Percentiles rank a stretch among this genome's conserved stretches.
Evolutionary conservation across 2,888 invertebrate species (phyloP).

Genomic region (Melitaea athalia): DNA sequence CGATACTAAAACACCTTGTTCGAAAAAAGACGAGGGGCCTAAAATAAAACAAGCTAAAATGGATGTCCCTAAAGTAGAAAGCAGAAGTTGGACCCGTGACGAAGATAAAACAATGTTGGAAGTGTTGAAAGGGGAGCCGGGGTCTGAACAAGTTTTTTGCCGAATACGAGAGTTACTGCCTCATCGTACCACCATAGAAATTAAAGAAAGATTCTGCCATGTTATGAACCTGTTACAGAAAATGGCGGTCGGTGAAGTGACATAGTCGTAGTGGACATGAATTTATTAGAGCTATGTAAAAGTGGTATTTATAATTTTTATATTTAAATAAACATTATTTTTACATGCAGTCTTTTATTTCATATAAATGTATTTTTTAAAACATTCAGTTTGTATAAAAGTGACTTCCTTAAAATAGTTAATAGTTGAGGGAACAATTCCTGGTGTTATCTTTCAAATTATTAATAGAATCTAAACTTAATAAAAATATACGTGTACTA

Average conservation of each 20-base stretch:
- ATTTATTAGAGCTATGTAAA: conserved; percentile 53
- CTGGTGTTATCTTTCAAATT: no score
- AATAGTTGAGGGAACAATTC: no score
- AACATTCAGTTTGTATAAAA: no score
- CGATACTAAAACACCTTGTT: conserved; percentile 47
- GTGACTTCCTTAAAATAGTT: no score
- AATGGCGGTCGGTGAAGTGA: conserved; percentile 78
- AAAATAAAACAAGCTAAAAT: conserved; percentile 33
- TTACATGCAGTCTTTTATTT: not conserved
- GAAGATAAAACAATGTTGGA: conserved; percentile 92
- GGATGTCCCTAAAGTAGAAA: conserved; percentile 43
- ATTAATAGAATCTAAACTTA: no score
- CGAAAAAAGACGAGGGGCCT: conserved; percentile 45
- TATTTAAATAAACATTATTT: conserved; percentile 62
- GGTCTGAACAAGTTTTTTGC: conserved; percentile 84
- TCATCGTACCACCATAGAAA: conserved; percentile 80
- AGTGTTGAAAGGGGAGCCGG: conserved; percentile 86
- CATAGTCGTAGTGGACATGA: conserved; percentile 55
- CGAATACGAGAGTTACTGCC: conserved; percentile 80
- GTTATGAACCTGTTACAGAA: conserved; percentile 85
- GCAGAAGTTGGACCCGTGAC: conserved; percentile 86
- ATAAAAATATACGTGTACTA: no score
- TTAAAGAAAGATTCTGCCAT: conserved; percentile 83
- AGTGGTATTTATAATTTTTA: conserved; percentile 71
- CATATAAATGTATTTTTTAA: not conserved